These are phyloP conservation scores for Tamandua tetradactyla DNA, from an alignment of 2,797 vertebrate species.

Conservation along the genomic window DNA sequence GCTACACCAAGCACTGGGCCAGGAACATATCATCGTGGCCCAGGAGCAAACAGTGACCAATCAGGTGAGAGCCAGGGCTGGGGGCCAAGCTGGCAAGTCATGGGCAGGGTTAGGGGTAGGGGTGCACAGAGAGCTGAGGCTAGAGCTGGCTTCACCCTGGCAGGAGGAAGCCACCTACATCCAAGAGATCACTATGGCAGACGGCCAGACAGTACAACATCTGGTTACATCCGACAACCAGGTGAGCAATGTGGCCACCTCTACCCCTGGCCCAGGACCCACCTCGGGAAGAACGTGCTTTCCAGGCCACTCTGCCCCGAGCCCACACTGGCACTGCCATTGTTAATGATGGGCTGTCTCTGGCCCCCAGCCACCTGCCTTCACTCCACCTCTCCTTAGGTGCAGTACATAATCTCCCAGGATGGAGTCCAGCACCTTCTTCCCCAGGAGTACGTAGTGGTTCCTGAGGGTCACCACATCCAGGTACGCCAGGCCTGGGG, in stretches of 20 bases:
- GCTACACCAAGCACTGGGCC: conserved; percentile 92
- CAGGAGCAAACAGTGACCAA: conserved; percentile 92
- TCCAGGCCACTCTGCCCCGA: not conserved
- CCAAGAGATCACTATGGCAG: conserved; percentile 97
- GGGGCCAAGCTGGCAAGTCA: not conserved
- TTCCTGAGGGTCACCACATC: conserved; percentile 97
- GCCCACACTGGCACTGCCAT: not conserved
- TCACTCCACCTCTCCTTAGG: conserved; percentile 83
- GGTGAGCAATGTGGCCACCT: conserved; percentile 81
- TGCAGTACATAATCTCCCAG: conserved; percentile 98
- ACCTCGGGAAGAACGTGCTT: not conserved
- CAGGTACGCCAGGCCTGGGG: conserved; percentile 88
- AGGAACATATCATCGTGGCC: conserved; percentile 95
- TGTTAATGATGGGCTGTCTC: not conserved
- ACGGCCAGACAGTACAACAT: conserved; percentile 97
- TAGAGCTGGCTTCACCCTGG: not conserved
- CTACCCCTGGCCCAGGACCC: not conserved
- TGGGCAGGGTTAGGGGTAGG: not conserved
- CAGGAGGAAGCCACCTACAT: conserved; percentile 97
- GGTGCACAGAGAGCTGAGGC: not conserved
- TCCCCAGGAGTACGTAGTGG: conserved; percentile 96
- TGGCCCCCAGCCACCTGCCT: not conserved
- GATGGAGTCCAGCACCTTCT: conserved; percentile 96
- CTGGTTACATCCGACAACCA: conserved; percentile 96
- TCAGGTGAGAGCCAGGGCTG: conserved; percentile 87